Conservation (phyloP, 2,113 vertebrate genomes). For the Labrus mixtus region DNA sequence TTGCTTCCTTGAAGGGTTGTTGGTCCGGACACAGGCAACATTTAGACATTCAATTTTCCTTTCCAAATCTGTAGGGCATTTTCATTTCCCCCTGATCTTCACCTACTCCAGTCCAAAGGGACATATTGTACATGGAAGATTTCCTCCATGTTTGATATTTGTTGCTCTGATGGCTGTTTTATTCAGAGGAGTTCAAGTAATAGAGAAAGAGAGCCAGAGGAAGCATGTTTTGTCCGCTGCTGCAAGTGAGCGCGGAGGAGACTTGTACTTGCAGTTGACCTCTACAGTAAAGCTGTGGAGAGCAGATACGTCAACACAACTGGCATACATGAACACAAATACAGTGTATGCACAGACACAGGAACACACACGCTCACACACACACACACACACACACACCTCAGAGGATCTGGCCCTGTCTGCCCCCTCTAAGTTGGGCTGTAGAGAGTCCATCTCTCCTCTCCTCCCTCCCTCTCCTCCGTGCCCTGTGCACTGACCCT, state of each 20-base stretch:
- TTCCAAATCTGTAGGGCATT: slow-evolving; percentile 39
- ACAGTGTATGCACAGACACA: slow-evolving; percentile 31
- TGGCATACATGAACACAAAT: slow-evolving; percentile 73
- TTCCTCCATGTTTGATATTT: slow-evolving; percentile 63
- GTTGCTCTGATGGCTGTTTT: slow-evolving; percentile 66
- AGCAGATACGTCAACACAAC: slow-evolving; percentile 79
- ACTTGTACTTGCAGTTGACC: slow-evolving; percentile 77
- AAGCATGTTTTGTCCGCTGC: slow-evolving; percentile 60
- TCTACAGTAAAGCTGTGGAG: slow-evolving; percentile 74
- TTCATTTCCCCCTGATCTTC: slow-evolving; percentile 27
- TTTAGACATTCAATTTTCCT: slow-evolving; percentile 49
- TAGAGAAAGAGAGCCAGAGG: slow-evolving; percentile 47
- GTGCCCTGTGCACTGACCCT: slow-evolving; percentile 85
- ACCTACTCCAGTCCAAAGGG: slow-evolving; percentile 29
- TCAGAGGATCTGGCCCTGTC: slow-evolving; percentile 81
- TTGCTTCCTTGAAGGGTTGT: slow-evolving; percentile 58
- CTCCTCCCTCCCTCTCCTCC: slow-evolving; percentile 64
- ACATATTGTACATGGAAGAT: slow-evolving; percentile 6
- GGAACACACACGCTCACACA: slow-evolving; percentile 42
- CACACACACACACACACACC: slow-evolving; percentile 50
- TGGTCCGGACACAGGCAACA: slow-evolving; percentile 56
- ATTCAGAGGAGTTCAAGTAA: slow-evolving; percentile 31
- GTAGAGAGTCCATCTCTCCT: slow-evolving; percentile 72
- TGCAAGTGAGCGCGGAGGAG: slow-evolving; percentile 63
- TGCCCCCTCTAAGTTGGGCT: slow-evolving; percentile 79